These are phyloP conservation scores for Nomada ruficornis DNA, from an alignment of 2,888 invertebrate genomes.

Conservation along the genomic window DNA sequence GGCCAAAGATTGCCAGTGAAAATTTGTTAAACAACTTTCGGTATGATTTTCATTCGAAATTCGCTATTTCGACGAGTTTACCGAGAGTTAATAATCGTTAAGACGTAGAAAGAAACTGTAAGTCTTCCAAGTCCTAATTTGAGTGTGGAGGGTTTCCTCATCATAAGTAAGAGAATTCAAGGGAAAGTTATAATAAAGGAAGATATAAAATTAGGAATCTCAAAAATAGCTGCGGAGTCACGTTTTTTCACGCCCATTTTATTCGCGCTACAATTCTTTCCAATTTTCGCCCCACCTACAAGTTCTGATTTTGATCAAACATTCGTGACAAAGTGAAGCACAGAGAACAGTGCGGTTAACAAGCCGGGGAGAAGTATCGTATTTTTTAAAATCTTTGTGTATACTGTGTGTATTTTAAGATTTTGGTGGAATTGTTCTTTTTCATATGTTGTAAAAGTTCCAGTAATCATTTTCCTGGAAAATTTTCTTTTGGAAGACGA, in stretches of 20 bases:
- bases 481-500: neutral
- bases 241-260: neutral
- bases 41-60: neutral
- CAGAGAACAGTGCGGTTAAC: neutral
- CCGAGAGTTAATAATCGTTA: neutral
- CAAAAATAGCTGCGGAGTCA: conserved; percentile 4
- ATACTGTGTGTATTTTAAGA: too few species aligned
- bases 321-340: neutral
- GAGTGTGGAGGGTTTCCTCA: neutral
- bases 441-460: neutral
- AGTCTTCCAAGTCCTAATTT: neutral
- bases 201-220: neutral
- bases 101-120: neutral
- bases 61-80: neutral
- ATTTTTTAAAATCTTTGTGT: neutral
- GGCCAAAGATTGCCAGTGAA: neutral
- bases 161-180: neutral
- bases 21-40: neutral
- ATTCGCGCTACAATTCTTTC: neutral
- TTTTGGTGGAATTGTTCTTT: neutral
- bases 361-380: neutral
- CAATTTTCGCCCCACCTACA: neutral
- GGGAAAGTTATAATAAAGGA: neutral
- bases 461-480: neutral
- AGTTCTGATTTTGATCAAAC: neutral